phyloP scores from a whole-genome alignment of 2,113 vertebrate species.

The Tupaia chinensis region DNA sequence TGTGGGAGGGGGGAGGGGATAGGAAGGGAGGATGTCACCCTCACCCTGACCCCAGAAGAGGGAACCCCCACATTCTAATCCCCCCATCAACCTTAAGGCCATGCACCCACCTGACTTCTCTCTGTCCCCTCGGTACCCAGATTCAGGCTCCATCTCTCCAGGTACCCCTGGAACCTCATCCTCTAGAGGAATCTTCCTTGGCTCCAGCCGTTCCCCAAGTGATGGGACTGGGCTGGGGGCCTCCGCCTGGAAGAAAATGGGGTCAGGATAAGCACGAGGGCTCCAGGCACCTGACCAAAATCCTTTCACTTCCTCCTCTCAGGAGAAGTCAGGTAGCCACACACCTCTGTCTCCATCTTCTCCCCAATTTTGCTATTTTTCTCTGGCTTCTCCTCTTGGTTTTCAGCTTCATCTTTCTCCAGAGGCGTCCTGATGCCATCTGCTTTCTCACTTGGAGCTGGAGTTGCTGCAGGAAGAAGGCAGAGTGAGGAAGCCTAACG shows the following conservation, averaged over 20 bases:
- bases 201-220: conserved; percentile 82
- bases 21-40: conserved; percentile 64
- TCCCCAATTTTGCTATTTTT: conserved; percentile 84
- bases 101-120: conserved; percentile 87
- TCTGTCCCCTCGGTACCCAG: conserved; percentile 85
- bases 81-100: background rate
- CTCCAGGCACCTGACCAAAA: background rate
- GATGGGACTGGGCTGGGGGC: conserved; percentile 80
- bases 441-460: conserved; percentile 91
- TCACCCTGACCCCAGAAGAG: conserved; percentile 54
- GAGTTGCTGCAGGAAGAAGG: conserved; percentile 89
- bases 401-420: conserved; percentile 90
- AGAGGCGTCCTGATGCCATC: conserved; percentile 89
- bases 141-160: conserved; percentile 82
- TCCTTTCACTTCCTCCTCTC: background rate
- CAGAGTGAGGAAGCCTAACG: conserved; percentile 20
- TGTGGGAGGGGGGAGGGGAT: conserved; percentile 62
- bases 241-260: conserved; percentile 80
- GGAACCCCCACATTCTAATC: conserved; percentile 19
- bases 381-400: conserved; percentile 84
- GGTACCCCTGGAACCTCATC: conserved; percentile 82
- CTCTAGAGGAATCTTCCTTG: conserved; percentile 79
- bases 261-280: background rate
- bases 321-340: background rate
- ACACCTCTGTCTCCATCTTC: conserved; percentile 85